A percentile compares a stretch with the other conserved stretches of the same genome.
Evolutionary conservation across 37 sponge, comb jelly and placozoan species (phyloP).

Genomic region (Oscarella lobularis): DNA sequence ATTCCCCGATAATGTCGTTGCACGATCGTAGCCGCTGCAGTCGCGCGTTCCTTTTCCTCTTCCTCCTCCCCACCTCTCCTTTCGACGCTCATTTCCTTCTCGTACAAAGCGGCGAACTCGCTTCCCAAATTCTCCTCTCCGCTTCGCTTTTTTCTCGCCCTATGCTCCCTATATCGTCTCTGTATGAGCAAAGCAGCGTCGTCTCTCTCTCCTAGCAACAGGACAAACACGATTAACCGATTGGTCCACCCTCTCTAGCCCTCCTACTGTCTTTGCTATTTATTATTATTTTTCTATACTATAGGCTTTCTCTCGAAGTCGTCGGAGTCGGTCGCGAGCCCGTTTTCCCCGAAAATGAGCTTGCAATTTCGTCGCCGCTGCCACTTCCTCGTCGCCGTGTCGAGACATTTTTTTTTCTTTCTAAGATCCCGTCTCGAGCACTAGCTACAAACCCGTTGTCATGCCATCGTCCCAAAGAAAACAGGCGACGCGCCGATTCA

Average conservation of each 20-base stretch:
- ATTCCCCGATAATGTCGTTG: background rate
- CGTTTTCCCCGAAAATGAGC: background rate
- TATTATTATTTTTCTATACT: background rate
- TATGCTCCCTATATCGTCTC: background rate
- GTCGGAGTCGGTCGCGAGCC: background rate
- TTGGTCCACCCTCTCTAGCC: too few species aligned
- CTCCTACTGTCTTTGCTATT: background rate
- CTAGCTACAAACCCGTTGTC: too few species aligned
- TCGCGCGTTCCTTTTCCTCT: background rate
- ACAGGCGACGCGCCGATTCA: too few species aligned
- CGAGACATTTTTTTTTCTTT: too few species aligned
- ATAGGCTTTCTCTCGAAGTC: background rate
- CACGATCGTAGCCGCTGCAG: background rate
- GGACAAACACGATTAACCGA: too few species aligned
- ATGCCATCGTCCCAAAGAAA: too few species aligned
- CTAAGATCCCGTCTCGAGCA: too few species aligned
- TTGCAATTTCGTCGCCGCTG: background rate
- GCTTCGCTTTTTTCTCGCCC: background rate
- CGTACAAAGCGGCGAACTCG: too few species aligned
- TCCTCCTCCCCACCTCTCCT: background rate
- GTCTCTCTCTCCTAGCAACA: background rate
- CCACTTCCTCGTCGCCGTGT: background rate
- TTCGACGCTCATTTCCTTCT: background rate
- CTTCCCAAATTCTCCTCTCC: background rate
- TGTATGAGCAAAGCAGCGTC: background rate